Conservation (phyloP, 2,888 invertebrate genomes). For the Mythimna impura region DNA sequence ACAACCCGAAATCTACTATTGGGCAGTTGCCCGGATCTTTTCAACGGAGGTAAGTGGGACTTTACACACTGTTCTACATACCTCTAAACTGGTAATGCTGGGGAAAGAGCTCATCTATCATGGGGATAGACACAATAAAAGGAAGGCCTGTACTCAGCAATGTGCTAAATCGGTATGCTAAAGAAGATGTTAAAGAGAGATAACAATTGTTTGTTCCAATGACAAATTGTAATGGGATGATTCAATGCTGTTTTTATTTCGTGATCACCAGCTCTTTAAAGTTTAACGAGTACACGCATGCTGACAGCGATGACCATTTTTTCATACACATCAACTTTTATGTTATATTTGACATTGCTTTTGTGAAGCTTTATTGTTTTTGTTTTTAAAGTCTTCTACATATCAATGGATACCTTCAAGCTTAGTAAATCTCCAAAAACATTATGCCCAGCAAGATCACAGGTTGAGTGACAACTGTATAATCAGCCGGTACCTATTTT, state of each 20-base stretch:
- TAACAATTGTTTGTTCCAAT: background rate
- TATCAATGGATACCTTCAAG: background rate
- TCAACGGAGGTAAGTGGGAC: too few relatives aligned
- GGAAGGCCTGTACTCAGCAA: background rate
- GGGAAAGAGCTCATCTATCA: background rate
- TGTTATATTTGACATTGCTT: too few relatives aligned
- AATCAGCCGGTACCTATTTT: slow-evolving; percentile 8
- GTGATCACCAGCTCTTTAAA: background rate
- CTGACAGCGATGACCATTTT: background rate
- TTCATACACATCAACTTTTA: background rate
- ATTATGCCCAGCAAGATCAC: slow-evolving; percentile 22
- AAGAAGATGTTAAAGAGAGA: background rate
- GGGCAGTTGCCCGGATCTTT: too few relatives aligned
- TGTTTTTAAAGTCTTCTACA: background rate
- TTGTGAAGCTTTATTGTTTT: background rate
- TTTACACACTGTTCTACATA: too few relatives aligned
- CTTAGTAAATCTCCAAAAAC: slow-evolving; percentile 18
- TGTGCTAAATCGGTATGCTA: background rate
- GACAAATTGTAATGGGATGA: background rate
- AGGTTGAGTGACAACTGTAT: slow-evolving; percentile 21
- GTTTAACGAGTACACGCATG: background rate
- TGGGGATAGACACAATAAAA: background rate
- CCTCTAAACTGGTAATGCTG: background rate
- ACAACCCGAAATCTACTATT: too few relatives aligned
- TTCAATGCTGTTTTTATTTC: too few relatives aligned